phyloP scores from a whole-genome alignment of 2,797 vertebrate genomes.

The Crotalus adamanteus region DNA sequence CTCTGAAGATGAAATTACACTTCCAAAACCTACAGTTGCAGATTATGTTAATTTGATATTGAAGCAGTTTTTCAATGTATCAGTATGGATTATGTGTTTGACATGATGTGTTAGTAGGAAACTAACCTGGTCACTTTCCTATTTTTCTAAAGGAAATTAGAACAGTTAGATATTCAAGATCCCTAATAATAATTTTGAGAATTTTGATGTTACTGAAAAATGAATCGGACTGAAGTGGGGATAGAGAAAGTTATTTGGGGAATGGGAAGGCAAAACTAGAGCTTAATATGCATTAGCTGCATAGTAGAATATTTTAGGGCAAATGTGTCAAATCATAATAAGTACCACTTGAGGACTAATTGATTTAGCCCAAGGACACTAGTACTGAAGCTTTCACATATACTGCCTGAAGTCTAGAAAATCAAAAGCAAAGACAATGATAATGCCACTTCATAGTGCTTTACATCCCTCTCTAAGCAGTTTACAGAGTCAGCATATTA shows the following conservation, averaged over 20 bases:
- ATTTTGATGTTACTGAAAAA: background rate
- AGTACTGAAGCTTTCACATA: background rate
- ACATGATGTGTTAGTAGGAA: background rate
- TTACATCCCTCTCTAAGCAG: too few species aligned
- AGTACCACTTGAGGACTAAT: background rate
- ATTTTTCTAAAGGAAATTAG: background rate
- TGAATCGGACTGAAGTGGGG: background rate
- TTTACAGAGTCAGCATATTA: too few species aligned
- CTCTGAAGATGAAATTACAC: background rate
- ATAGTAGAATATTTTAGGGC: background rate
- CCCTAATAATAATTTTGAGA: background rate
- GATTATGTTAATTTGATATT: background rate
- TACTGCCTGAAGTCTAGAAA: background rate
- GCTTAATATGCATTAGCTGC: background rate
- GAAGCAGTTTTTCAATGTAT: background rate
- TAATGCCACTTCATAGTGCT: background rate
- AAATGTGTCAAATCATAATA: background rate
- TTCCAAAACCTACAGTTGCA: background rate
- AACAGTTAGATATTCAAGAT: background rate
- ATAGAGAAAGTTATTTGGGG: background rate
- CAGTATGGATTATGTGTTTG: background rate
- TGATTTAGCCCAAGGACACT: background rate
- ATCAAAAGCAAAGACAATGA: background rate
- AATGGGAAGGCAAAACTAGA: background rate
- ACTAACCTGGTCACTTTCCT: background rate